Evolutionary conservation across 2,888 invertebrate genomes (phyloP).

Genomic region (Periphyllus acericola): DNA sequence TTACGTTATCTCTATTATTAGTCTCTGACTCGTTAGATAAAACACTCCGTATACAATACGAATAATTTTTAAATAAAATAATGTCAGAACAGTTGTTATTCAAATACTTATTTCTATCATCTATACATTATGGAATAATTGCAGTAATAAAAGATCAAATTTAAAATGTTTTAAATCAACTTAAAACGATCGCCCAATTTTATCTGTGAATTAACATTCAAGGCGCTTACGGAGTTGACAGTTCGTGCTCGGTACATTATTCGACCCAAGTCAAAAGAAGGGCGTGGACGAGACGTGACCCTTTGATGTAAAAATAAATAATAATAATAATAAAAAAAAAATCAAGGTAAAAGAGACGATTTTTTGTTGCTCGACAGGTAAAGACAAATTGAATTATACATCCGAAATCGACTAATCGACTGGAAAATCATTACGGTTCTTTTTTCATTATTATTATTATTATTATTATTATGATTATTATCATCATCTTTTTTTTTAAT

Average conservation of each 20-base stretch:
- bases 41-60: no score
- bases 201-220: slow-evolving; percentile 11
- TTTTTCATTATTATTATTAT: not conserved
- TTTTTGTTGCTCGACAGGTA: not conserved
- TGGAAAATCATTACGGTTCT: not conserved
- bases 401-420: not conserved
- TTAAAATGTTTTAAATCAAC: not conserved
- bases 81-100: no score
- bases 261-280: not conserved
- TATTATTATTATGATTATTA: not conserved
- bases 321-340: not conserved
- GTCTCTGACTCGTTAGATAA: no score
- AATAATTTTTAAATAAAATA: no score
- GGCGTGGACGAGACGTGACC: not conserved
- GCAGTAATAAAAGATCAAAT: not conserved
- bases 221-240: not conserved
- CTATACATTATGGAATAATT: no score
- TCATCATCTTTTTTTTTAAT: no score
- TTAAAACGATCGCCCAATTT: not conserved
- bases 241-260: not conserved
- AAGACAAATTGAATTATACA: slow-evolving; percentile 17
- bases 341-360: not conserved
- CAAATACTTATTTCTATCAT: no score
- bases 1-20: no score
- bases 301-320: slow-evolving; percentile 4